phyloP scores from a whole-genome alignment of 2,888 invertebrate genomes.

The Meandrusa payeni region DNA sequence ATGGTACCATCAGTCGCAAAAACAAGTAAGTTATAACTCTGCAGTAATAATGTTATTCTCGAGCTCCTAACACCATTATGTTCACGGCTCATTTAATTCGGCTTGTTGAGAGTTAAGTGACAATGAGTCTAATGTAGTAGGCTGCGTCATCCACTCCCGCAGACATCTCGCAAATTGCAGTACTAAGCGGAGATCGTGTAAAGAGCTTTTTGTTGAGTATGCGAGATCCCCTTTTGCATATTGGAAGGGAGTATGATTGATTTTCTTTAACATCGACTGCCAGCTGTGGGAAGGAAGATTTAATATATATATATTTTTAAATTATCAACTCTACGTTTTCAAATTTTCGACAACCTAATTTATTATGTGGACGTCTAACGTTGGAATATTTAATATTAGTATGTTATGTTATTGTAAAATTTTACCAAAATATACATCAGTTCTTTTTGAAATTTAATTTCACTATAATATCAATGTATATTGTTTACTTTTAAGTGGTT shows the following conservation, averaged over 20 bases:
- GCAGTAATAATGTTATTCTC: conserved; percentile 10
- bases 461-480: too few species aligned
- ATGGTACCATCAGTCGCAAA: background rate
- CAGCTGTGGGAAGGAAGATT: background rate
- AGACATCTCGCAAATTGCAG: conserved; percentile 44
- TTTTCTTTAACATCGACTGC: background rate
- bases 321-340: too few species aligned
- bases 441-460: too few species aligned
- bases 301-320: too few species aligned
- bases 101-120: conserved; percentile 46
- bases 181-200: conserved; percentile 42
- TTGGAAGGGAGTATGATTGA: conserved; percentile 16
- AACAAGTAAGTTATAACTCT: conserved; percentile 3
- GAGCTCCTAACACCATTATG: conserved; percentile 22
- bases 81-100: conserved; percentile 50
- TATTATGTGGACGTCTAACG: too few species aligned
- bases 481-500: too few species aligned
- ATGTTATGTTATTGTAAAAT: too few species aligned
- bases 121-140: conserved; percentile 49
- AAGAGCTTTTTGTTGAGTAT: conserved; percentile 40
- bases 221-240: conserved; percentile 2
- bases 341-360: too few species aligned
- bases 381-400: too few species aligned
- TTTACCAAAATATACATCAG: too few species aligned
- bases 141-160: conserved; percentile 32